These are phyloP conservation scores for Sterrhoptilus dennistouni DNA, from an alignment of 2,113 vertebrate genomes.

Conservation along the genomic window DNA sequence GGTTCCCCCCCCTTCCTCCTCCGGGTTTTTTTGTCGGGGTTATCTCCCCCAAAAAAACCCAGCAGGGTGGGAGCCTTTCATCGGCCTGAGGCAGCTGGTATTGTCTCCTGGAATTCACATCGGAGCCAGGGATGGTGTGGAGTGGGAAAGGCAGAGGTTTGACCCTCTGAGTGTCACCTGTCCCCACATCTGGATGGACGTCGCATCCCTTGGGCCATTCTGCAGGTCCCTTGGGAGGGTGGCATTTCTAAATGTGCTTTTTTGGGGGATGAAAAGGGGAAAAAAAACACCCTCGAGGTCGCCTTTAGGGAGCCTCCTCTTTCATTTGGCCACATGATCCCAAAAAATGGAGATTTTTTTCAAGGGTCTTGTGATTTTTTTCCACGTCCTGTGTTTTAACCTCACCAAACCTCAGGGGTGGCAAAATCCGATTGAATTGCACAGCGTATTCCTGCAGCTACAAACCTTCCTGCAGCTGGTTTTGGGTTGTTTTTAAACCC, in stretches of 20 bases:
- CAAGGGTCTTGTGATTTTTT: no score
- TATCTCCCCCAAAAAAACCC: slow-evolving; percentile 47
- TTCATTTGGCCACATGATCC: accelerated
- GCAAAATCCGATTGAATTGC: not conserved
- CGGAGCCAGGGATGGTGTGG: not conserved
- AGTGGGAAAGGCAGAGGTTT: not conserved
- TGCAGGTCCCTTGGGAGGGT: accelerated
- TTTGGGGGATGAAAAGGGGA: no score
- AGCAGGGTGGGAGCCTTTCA: slow-evolving; percentile 28
- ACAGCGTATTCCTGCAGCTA: not conserved
- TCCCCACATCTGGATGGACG: accelerated
- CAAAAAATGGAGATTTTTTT: not conserved
- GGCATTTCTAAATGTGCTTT: not conserved
- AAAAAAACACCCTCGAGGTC: not conserved
- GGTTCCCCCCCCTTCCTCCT: not conserved
- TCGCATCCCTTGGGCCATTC: accelerated
- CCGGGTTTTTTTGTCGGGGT: not conserved
- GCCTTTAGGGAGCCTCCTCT: not conserved
- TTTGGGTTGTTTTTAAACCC: not conserved
- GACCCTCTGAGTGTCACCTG: not conserved
- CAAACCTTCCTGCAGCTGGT: not conserved
- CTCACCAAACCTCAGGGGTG: not conserved
- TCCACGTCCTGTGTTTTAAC: not conserved
- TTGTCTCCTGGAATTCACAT: slow-evolving; percentile 11
- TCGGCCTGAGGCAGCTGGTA: not conserved